phyloP scores from a whole-genome alignment of 2,797 vertebrate species.

The Eurystomus glaucurus region DNA sequence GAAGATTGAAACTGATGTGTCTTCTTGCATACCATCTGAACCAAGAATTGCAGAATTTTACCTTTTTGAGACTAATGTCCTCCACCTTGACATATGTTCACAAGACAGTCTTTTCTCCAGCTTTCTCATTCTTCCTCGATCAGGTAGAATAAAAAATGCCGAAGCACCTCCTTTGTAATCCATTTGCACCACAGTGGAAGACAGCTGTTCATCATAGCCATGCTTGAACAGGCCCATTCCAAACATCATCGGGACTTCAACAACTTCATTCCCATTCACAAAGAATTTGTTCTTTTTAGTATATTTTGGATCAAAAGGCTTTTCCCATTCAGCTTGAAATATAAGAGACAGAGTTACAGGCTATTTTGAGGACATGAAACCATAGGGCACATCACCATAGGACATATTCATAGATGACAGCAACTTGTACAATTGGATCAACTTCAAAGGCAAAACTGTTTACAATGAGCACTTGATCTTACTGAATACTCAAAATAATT shows the following conservation, averaged over 20 bases:
- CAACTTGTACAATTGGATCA: not conserved
- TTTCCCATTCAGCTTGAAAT: slow-evolving; percentile 87
- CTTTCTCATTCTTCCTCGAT: slow-evolving; percentile 85
- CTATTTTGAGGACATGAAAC: slow-evolving; percentile 2
- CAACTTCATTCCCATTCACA: slow-evolving; percentile 80
- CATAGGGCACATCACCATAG: not conserved
- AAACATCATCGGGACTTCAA: slow-evolving; percentile 93
- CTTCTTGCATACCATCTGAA: not conserved
- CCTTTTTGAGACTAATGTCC: slow-evolving; percentile 54
- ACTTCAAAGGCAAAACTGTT: not conserved
- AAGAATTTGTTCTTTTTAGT: slow-evolving; percentile 87
- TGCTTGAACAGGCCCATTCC: slow-evolving; percentile 84
- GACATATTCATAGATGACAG: not conserved
- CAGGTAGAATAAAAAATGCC: slow-evolving; percentile 90
- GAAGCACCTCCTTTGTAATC: slow-evolving; percentile 90
- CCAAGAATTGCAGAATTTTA: slow-evolving; percentile 50
- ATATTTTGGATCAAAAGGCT: slow-evolving; percentile 85
- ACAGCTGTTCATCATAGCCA: slow-evolving; percentile 83
- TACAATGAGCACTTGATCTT: not conserved
- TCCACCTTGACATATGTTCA: slow-evolving; percentile 84
- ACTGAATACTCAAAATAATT: not conserved
- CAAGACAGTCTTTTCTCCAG: slow-evolving; percentile 84
- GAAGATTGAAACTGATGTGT: not conserved
- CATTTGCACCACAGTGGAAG: slow-evolving; percentile 87
- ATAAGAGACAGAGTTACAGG: slow-evolving; percentile 30